phyloP scores from a whole-genome alignment of 2,113 vertebrate species.

The Cricetomys ansorgei region DNA sequence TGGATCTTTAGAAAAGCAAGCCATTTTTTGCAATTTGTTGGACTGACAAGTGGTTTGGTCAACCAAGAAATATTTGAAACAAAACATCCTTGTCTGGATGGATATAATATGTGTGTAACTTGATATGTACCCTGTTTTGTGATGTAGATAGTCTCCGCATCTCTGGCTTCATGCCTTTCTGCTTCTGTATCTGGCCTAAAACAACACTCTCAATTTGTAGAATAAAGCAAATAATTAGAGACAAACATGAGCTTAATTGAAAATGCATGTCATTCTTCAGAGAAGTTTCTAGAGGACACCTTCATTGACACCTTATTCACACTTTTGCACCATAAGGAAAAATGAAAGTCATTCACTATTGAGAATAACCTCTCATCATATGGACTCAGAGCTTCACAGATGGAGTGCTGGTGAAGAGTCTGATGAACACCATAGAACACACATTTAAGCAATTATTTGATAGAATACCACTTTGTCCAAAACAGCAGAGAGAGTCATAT shows the following conservation, averaged over 20 bases:
- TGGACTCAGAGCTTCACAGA: constrained; percentile 21
- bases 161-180: not conserved
- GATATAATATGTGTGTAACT: constrained; percentile 30
- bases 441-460: not conserved
- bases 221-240: constrained; percentile 48
- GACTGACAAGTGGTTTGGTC: not conserved
- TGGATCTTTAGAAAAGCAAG: not conserved
- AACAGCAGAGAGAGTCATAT: constrained; percentile 11
- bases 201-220: constrained; percentile 36
- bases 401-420: not conserved
- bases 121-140: not conserved
- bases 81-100: not conserved
- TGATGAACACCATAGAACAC: constrained; percentile 35
- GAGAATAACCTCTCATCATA: constrained; percentile 46
- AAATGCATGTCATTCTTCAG: constrained; percentile 50
- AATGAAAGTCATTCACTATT: constrained; percentile 53
- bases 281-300: constrained; percentile 59
- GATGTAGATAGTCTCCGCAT: not conserved
- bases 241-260: no score
- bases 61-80: not conserved
- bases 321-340: constrained; percentile 43
- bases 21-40: constrained; percentile 45
- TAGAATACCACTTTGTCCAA: not conserved
- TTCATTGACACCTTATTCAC: constrained; percentile 44
- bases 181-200: constrained; percentile 52